A percentile compares a stretch with the other conserved stretches of the same genome.
Evolutionary conservation across 1,140 invertebrate species (phyloP).

Genomic region (Drosophila sturtevanti): DNA sequence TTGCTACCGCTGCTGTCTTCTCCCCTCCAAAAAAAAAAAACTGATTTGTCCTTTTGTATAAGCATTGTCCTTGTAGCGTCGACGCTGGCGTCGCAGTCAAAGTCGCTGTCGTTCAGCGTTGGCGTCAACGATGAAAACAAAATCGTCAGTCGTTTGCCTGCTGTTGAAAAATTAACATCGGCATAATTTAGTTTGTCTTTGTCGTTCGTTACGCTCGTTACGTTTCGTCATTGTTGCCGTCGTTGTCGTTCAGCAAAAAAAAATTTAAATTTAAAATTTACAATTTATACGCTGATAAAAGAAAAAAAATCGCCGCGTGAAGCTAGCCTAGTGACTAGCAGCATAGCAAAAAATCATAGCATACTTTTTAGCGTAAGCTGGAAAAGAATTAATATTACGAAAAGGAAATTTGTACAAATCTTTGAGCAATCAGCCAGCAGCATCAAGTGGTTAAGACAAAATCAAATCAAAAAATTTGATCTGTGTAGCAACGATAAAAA

Average conservation of each 20-base stretch:
- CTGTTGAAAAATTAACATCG: constrained; percentile 78
- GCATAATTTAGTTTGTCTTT: constrained; percentile 78
- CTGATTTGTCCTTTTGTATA: constrained; percentile 64
- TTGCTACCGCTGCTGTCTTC: constrained; percentile 24
- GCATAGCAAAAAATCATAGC: constrained; percentile 33
- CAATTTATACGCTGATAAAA: constrained; percentile 13
- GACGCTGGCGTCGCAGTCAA: constrained; percentile 29
- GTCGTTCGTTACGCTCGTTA: constrained; percentile 75
- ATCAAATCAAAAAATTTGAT: not conserved
- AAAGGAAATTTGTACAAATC: constrained; percentile 3
- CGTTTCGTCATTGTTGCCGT: constrained; percentile 49
- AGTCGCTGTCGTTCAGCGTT: constrained; percentile 20
- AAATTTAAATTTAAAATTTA: too few species aligned
- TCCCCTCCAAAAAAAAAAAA: constrained; percentile 24
- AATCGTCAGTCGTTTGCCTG: constrained; percentile 64
- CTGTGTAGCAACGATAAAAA: not conserved
- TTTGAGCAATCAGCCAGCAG: not conserved
- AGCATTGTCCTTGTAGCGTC: constrained; percentile 67
- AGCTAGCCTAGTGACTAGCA: not conserved
- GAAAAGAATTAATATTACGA: not conserved
- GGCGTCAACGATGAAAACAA: constrained; percentile 16
- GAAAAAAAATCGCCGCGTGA: constrained; percentile 20
- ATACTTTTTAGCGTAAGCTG: constrained; percentile 32
- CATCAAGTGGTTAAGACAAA: constrained; percentile 10
- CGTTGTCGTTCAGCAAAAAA: constrained; percentile 21